Conservation (phyloP, 2,888 invertebrate genomes). For the Pemphredon lugubris region DNA sequence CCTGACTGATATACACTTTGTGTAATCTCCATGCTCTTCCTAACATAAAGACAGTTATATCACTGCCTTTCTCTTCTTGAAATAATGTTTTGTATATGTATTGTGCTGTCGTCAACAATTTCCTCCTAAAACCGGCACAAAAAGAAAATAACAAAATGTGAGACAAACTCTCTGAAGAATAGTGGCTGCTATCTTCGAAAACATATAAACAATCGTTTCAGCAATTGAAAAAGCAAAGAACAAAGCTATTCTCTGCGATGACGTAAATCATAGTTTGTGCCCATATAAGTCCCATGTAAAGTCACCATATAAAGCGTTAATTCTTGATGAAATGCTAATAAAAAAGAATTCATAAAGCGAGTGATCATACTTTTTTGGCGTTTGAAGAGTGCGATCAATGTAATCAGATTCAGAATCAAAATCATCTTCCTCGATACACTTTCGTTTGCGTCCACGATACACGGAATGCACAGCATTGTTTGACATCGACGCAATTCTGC, state of each 20-base stretch:
- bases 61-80: constrained; percentile 88
- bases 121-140: constrained; percentile 85
- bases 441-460: constrained; percentile 82
- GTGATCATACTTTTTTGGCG: constrained; percentile 85
- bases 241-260: constrained; percentile 9
- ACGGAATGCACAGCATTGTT: constrained; percentile 77
- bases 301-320: constrained; percentile 10
- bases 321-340: constrained; percentile 3
- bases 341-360: too few species aligned
- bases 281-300: background rate
- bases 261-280: too few species aligned
- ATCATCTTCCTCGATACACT: constrained; percentile 82
- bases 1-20: constrained; percentile 89
- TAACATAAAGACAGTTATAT: constrained; percentile 87
- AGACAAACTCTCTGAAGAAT: too few species aligned
- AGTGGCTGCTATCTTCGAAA: too few species aligned
- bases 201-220: too few species aligned
- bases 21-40: constrained; percentile 89
- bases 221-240: too few species aligned
- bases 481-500: constrained; percentile 76
- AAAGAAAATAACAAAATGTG: constrained; percentile 8
- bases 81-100: constrained; percentile 91
- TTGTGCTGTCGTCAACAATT: constrained; percentile 87
- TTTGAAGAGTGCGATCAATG: constrained; percentile 83
- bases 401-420: constrained; percentile 82